Evolutionary conservation across 2,888 invertebrate species (phyloP), one percentile per base, ranked within the genome.

Genomic region (Drosophila planitibia): DNA sequence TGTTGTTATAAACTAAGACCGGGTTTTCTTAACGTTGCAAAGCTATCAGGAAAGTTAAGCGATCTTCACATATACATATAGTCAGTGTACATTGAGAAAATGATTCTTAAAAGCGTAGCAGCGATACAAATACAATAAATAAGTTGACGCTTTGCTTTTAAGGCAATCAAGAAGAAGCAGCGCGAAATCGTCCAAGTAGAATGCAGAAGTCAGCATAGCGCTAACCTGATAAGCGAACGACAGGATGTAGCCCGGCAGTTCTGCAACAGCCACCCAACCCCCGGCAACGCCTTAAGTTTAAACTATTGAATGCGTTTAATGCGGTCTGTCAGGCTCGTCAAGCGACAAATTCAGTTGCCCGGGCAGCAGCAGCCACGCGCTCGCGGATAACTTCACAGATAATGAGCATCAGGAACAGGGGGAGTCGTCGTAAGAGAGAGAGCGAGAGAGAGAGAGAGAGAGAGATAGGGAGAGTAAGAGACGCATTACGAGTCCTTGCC

Each of bases 381-480:
- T 67, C 53, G 61, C 66, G 82, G 91, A 85, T 92, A 90, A 89
- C 77, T 91, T 79, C 79, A 75, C 67, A 82, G 91, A 91, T 91
- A 91, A 91, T 91, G 86, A 90, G 80, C 44, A 32, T 62, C 25
- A 25, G 39, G 14, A 70, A 55, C 37, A 51, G 57, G 37, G 55
- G 44, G 33, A 49, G 14, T 44, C 49, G 4, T 25, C 25, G 25
- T 39, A 22, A 41, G 4, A n/a, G 22, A 5, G 19, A 39, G 39
- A 19, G 19, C 3, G 7, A 39, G 19, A 37, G 16, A 1, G 37
- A 7, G 19, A 6, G 6, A 41, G 2, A 10, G 41, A 12, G 22
- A 12, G 22, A 12, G 19, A 30, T 19, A 1, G 44, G 4, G 1
- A 32, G n/a, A 12, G n/a, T n/a, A 4, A 58, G 19, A 12, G 32